Conservation (phyloP, 2,113 vertebrate genomes). For the Hepsetus odoe region DNA sequence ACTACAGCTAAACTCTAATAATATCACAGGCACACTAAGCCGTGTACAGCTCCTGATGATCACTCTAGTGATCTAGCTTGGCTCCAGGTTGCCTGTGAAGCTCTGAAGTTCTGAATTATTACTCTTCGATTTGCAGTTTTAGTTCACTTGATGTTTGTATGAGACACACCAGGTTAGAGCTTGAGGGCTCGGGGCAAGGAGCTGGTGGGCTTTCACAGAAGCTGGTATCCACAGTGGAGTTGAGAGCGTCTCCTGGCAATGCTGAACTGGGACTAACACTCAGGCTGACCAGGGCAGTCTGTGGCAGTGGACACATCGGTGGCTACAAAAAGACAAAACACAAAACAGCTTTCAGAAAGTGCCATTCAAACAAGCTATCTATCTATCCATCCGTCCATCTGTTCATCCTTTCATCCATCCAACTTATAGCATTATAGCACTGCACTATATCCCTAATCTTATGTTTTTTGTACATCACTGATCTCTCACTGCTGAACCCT, state of each 20-base stretch:
- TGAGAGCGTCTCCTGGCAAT: constrained; percentile 90
- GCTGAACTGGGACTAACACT: constrained; percentile 85
- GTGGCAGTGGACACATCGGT: constrained; percentile 78
- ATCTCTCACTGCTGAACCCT: too few relatives aligned
- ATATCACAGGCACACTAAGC: neutral
- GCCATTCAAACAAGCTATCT: neutral
- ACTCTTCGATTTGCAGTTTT: neutral
- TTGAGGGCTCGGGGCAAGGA: constrained; percentile 66
- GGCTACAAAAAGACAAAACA: constrained; percentile 68
- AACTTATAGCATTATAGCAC: too few relatives aligned
- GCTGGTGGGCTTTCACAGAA: constrained; percentile 72
- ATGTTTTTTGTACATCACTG: too few relatives aligned
- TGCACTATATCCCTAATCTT: too few relatives aligned
- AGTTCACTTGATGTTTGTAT: too few relatives aligned
- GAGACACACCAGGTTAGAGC: constrained; percentile 67
- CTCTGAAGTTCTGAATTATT: too few relatives aligned
- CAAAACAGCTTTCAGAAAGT: neutral
- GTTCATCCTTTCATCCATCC: too few relatives aligned
- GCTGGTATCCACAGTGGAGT: constrained; percentile 83
- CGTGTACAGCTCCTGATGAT: neutral
- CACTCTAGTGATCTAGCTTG: neutral
- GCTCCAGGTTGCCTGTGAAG: neutral
- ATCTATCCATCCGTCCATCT: too few relatives aligned
- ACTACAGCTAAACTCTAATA: neutral
- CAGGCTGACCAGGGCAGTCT: constrained; percentile 82